Percentiles rank a stretch among this genome's conserved stretches.
These are phyloP conservation scores for Cydia strobilella DNA, from an alignment of 1,140 invertebrate species.

Conservation along the genomic window DNA sequence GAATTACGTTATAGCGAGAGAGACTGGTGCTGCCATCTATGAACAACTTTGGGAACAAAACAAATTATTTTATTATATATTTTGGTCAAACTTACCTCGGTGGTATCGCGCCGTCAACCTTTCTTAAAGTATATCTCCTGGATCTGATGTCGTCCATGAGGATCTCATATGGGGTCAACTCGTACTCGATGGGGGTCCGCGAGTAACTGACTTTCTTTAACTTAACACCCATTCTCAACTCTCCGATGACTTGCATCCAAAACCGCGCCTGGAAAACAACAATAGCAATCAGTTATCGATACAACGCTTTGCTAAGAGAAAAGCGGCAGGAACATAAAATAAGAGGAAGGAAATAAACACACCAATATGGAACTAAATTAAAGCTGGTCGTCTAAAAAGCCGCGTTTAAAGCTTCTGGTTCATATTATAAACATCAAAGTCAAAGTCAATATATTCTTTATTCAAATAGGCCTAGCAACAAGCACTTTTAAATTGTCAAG, in stretches of 20 bases:
- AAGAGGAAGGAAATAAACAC: not conserved
- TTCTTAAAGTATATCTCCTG: conserved; percentile 90
- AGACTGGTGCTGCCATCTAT: too few relatives aligned
- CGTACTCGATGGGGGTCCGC: conserved; percentile 90
- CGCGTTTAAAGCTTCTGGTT: not conserved
- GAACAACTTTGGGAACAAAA: too few relatives aligned
- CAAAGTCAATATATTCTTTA: too few relatives aligned
- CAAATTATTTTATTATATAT: too few relatives aligned
- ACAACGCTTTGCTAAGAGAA: conserved; percentile 43
- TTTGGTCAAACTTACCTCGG: conserved; percentile 74
- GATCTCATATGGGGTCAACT: conserved; percentile 98
- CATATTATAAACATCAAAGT: not conserved
- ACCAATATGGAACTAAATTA: not conserved
- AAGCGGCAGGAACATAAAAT: conserved; percentile 37
- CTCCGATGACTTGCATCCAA: conserved; percentile 97
- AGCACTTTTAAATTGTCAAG: too few relatives aligned
- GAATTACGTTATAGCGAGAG: too few relatives aligned
- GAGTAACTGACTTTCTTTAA: conserved; percentile 93
- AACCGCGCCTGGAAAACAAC: conserved; percentile 88
- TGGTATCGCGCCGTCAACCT: conserved; percentile 92
- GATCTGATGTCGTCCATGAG: conserved; percentile 97
- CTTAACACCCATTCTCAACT: conserved; percentile 90
- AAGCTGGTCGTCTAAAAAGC: conserved; percentile 6
- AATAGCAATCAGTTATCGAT: conserved; percentile 43
- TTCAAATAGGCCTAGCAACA: too few relatives aligned